These are phyloP conservation scores for Hexactinellida sp. DNA, from an alignment of 37 sponge, comb jelly and placozoan species.

Conservation along the genomic window DNA sequence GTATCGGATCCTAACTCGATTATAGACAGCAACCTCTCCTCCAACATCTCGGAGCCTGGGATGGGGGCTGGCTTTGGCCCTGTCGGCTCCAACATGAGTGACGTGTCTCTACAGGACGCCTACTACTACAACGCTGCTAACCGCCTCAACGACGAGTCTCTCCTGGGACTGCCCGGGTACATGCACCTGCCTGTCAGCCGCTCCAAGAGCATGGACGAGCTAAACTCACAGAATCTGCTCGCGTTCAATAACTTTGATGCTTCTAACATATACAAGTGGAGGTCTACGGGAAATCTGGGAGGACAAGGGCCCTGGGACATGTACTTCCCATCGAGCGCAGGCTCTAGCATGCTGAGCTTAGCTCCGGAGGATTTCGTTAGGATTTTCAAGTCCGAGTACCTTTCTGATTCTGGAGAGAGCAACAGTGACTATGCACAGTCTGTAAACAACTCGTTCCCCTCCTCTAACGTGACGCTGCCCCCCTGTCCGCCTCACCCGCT, in stretches of 20 bases:
- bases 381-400: neutral
- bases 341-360: neutral
- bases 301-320: neutral
- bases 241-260: neutral
- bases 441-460: neutral
- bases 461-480: neutral
- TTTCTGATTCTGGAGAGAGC: conserved; percentile 11
- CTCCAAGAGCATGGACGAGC: conserved; percentile 2
- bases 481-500: neutral
- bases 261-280: conserved; percentile 5
- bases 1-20: neutral
- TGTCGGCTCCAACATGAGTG: neutral
- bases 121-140: neutral
- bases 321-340: neutral
- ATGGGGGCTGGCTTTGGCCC: neutral
- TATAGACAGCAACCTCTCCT: neutral
- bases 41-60: neutral
- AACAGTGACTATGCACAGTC: neutral
- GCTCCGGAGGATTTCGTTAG: neutral
- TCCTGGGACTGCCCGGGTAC: neutral
- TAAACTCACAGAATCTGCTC: neutral
- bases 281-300: neutral
- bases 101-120: neutral
- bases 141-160: neutral
- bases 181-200: neutral